Base-by-base conservation (phyloP, 1,140 invertebrate genomes). In the Lepidurus couesii region DNA sequence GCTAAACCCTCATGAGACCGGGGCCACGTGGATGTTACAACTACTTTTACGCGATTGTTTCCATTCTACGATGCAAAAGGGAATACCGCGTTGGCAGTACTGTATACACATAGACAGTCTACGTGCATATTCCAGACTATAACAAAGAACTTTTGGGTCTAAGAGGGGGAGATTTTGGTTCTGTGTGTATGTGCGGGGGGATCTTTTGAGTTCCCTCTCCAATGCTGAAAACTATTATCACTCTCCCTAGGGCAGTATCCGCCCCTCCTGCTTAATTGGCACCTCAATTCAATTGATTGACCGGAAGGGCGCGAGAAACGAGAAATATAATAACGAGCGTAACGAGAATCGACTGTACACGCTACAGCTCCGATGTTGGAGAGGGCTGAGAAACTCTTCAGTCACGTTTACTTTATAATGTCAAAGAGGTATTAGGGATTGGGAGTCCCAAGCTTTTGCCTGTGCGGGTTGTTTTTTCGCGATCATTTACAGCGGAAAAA, bases 261-360 rank as follows among this genome's bases (percentile, higher is more conserved):
- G 16, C 21, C 53, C 53, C 53, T 65, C 13, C 4, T 13, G 53
- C 53, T 65, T 65, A 65, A 65, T 65, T 65, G 53, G 53, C 16
- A 13, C 53, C 53, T 16, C 53, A 65, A 65, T 65, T 65, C 53
- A 65, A 65, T 65, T 65, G 53, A 65, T 65, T 65, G 53, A 65
- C 53, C 53, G 53, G 53, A 65, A 65, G 21, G 53, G 53, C 53
- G 53, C 16, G 21, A 65, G 53, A 65, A 65, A 65, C 16, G 53
- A 21, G 21, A 65, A 65, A 65, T 65, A 65, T 65, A 65, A 4
- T 65, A 65, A 65, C 21, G 53, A 65, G 16, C 53, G 53, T 65
- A 65, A 65, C 53, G 53, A 21, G 53, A 65, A 65, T 65, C 53
- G 53, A 65, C 16, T n/a, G 53, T 65, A 13, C 16, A 13, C 13